phyloP scores from a whole-genome alignment of 2,113 vertebrate genomes.

The Pangasianodon hypophthalmus region DNA sequence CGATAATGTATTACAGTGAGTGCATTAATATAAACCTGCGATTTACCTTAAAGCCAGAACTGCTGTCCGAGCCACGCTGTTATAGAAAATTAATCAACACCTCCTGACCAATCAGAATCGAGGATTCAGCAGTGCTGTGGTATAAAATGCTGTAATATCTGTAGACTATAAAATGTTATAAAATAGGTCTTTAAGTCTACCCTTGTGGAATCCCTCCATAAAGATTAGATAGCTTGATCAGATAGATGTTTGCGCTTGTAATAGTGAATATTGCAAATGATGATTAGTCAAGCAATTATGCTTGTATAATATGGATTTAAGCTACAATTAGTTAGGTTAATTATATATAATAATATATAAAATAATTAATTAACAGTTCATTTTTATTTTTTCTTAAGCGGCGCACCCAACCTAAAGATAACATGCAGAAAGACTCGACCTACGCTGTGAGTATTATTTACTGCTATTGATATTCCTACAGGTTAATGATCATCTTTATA shows the following conservation, averaged over 20 bases:
- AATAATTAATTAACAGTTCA: not conserved
- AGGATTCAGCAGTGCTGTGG: not conserved
- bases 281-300: not conserved
- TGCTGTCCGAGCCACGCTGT: not conserved
- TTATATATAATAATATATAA: no score
- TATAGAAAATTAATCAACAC: not conserved
- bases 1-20: not conserved
- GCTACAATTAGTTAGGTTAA: not conserved
- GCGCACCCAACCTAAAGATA: conserved; percentile 55
- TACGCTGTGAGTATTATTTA: conserved; percentile 60
- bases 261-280: not conserved
- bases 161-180: not conserved
- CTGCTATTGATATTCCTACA: not conserved
- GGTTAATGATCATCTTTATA: not conserved
- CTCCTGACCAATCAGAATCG: not conserved
- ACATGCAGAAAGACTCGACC: not conserved
- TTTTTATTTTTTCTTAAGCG: conserved; percentile 22
- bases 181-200: not conserved
- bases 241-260: not conserved
- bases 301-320: not conserved
- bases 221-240: not conserved
- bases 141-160: not conserved
- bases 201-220: not conserved
- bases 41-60: not conserved
- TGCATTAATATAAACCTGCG: not conserved